Evolutionary conservation across 64 coral and sea anemone genomes (phyloP), one percentile per base, ranked within the genome.

Genomic region (Pocillopora verrucosa): DNA sequence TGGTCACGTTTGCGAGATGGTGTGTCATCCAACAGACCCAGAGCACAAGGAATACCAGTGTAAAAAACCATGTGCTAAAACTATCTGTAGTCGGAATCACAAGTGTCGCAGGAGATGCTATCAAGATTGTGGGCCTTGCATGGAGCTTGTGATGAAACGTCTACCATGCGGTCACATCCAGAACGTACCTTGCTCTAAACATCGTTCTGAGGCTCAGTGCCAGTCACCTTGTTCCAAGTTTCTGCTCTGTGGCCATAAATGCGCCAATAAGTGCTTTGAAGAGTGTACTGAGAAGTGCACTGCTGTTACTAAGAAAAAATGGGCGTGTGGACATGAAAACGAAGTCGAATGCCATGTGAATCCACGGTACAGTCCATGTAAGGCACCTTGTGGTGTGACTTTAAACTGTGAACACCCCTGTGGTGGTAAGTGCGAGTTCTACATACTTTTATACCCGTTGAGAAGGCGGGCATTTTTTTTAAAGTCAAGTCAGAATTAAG

Each of bases 21-120:
- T 90, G 17, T 94, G 92, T 87, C 92, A 94, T 87, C 92, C 92
- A 64, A 87, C 62, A 36, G 92, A 94, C 74, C 92, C 92, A 25
- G 41, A 86, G 17, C 92, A 94, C 41, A 34, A 79, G n/a, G 92
- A 94, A 19, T 94, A 94, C 88, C 11, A 73, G 13, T 94, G 88
- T 15, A 82, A 82, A 2, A 77, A 94, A 57, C 65, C 58, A 10
- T 94, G 92, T 34, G 7, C 88, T 7, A 94, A 64, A 62, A 78
- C 17, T 9, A 20, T 87, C 19, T 94, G 92, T 26, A 19, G 10
- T 16, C 51, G 1, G 14, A 76, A 75, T 11, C 92, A 94, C 69
- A 78, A 65, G 75, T 94, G 92, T 15, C 22, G 36, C 14, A 73
- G 82, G 22, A 74, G 17, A 16, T 94, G 92, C 74, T 90, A 35